A percentile compares a stretch with the other conserved stretches of the same genome.
Evolutionary conservation across 2,888 invertebrate species (phyloP).

Genomic region (Rotaria sp.): DNA sequence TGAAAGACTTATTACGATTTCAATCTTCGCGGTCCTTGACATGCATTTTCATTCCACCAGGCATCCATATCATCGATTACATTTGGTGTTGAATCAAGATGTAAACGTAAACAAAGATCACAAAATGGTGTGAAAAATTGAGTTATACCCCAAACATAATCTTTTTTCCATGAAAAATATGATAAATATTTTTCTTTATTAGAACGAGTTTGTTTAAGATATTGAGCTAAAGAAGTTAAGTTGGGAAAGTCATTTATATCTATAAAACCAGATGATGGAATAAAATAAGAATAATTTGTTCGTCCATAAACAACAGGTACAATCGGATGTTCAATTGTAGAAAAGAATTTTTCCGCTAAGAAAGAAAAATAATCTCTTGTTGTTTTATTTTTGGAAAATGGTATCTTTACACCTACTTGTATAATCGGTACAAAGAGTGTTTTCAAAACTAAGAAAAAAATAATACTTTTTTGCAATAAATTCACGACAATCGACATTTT

Average conservation of each 20-base stretch:
- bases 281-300: background rate
- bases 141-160: background rate
- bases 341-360: background rate
- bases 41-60: background rate
- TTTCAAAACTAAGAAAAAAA: slow-evolving; percentile 1
- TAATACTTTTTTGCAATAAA: background rate
- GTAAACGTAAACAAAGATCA: background rate
- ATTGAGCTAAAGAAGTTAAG: background rate
- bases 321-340: background rate
- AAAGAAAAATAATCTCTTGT: background rate
- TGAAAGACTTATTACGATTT: background rate
- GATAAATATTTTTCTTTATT: background rate
- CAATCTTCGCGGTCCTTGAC: background rate
- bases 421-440: background rate
- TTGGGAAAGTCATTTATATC: background rate
- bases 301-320: background rate
- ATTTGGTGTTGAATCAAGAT: background rate
- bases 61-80: background rate
- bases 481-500: background rate
- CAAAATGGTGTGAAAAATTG: background rate
- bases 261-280: background rate
- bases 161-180: background rate
- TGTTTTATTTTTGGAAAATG: too few relatives aligned
- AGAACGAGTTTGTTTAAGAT: background rate
- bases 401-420: background rate